Base-by-base conservation (phyloP, 1,140 invertebrate genomes). In the Babylonia areolata region DNA sequence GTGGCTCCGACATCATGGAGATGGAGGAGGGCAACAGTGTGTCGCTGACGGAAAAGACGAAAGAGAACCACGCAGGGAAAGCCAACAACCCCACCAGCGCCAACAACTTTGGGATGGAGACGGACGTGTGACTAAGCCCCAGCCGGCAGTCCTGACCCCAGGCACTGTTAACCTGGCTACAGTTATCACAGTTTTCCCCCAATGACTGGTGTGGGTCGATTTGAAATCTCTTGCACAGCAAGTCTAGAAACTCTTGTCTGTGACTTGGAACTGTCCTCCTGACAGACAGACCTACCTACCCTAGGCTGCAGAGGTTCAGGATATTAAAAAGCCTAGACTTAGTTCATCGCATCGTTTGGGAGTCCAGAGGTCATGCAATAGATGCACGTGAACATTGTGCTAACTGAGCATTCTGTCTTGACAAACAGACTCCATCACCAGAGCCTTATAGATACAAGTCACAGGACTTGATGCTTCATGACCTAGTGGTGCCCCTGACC, bases 1-100 rank as follows among this genome's bases (percentile, higher is more conserved):
- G 97, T 85, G 97, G 97, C 90, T 98, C 98, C 90, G 98, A 99
- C 94, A 97, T 98, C 94, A 98, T 98, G 96, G 98, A 99, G 94
- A 96, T 98, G 94, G 98, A 98, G 92, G 98, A 99, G 94, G 97
- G 97, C 89, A 96, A 97, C 92, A 94, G 90, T 87, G 86, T 92
- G 40, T 90, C 86, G 71, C 87, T 90, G 33, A 90, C 88, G 75
- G 89, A 91, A 80, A 89, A 90, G 88, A 91, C 95, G 96, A 95
- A 95, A 96, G 94, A 96, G 96, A 95, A 96, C 96, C 94, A 93
- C 85, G 94, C 95, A 90, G 96, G 96, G 91, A 97, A 97, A 94
- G 96, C 96, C 94, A 97, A 97, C 95, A 97, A 97, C 94, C 96
- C 97, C 91, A 96, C 97, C 94, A 97, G 97, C 95, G 98, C 98